These are phyloP conservation scores for Antechinus flavipes DNA, from an alignment of 2,113 vertebrate genomes.

Conservation along the genomic window DNA sequence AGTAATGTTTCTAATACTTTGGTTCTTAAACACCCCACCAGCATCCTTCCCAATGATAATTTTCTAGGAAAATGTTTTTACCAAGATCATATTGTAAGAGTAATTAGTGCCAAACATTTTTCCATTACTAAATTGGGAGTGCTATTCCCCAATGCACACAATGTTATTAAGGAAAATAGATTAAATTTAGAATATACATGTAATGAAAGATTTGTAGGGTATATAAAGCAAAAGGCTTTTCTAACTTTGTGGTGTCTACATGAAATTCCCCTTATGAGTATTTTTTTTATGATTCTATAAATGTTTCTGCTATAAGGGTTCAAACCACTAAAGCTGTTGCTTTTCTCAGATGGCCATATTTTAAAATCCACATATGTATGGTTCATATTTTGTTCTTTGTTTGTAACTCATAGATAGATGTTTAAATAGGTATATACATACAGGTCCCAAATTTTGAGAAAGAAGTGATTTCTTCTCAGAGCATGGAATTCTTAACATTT, in stretches of 20 bases:
- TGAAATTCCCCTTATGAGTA: background rate
- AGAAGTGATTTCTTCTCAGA: background rate
- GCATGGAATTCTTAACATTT: background rate
- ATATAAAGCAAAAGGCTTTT: too few relatives aligned
- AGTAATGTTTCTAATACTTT: background rate
- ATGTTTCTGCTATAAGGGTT: background rate
- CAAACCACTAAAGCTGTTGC: background rate
- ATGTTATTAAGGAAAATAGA: background rate
- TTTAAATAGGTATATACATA: background rate
- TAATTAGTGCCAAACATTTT: background rate
- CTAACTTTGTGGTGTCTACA: background rate
- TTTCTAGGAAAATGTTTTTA: background rate
- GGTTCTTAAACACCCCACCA: background rate
- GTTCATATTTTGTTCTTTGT: background rate
- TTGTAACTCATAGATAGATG: background rate
- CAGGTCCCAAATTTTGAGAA: background rate
- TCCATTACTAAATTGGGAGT: background rate
- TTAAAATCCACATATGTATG: background rate
- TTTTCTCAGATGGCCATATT: background rate
- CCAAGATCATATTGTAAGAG: background rate
- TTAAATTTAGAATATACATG: background rate
- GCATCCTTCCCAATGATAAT: background rate
- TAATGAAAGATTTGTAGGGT: background rate
- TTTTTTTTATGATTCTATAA: background rate
- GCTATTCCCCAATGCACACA: background rate